Conservation (phyloP, 2,888 invertebrate genomes). For the Eledone cirrhosa region DNA sequence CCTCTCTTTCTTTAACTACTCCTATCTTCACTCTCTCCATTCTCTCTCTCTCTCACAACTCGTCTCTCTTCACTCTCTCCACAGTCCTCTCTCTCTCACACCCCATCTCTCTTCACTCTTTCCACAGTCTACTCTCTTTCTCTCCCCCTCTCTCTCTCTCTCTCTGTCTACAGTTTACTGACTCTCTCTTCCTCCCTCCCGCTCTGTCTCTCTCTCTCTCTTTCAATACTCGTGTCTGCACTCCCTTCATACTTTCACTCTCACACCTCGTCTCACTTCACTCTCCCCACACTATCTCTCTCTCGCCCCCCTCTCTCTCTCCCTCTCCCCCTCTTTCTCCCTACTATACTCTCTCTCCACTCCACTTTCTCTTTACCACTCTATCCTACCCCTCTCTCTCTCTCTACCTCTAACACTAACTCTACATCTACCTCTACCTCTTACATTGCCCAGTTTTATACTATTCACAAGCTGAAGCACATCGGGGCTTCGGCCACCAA, state of each 20-base stretch:
- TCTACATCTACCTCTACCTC: not conserved
- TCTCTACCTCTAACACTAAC: not conserved
- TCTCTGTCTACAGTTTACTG: not conserved
- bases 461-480: not conserved
- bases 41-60: not conserved
- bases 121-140: no score
- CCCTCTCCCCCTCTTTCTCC: conserved; percentile 1
- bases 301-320: not conserved
- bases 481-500: conserved; percentile 25
- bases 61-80: not conserved
- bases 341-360: no score
- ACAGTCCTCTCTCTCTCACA: not conserved
- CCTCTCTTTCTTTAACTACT: not conserved
- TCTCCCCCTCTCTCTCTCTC: not conserved
- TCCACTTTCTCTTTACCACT: no score
- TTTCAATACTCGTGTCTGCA: not conserved
- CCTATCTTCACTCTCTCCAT: not conserved
- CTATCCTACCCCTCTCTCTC: no score
- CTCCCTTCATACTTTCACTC: not conserved
- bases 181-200: not conserved
- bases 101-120: not conserved
- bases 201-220: not conserved
- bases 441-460: no score
- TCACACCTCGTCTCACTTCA: not conserved
- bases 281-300: not conserved